Percentiles rank a stretch among this genome's conserved stretches.
Evolutionary conservation across 2,888 invertebrate species (phyloP).

Genomic region (Diarsia dahlii): DNA sequence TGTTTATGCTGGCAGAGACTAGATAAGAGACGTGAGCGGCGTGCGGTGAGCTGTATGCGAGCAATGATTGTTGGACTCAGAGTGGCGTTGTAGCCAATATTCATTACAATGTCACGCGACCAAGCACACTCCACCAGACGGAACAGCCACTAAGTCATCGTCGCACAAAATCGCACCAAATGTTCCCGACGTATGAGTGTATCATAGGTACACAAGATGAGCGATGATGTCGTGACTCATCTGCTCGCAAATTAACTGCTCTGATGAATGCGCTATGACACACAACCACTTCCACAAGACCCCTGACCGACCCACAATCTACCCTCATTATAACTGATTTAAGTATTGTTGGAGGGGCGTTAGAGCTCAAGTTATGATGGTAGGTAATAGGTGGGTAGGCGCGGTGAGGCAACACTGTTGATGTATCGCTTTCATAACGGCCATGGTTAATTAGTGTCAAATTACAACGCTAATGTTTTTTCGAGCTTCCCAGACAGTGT

Average conservation of each 20-base stretch:
- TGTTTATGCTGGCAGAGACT: no score
- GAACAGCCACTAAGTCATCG: slow-evolving; percentile 46
- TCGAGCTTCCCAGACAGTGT: slow-evolving; percentile 62
- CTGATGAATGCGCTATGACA: slow-evolving; percentile 86
- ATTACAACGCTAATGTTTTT: slow-evolving; percentile 86
- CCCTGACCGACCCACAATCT: slow-evolving; percentile 60
- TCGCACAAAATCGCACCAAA: slow-evolving; percentile 72
- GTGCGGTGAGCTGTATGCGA: no score
- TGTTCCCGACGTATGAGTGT: slow-evolving; percentile 81
- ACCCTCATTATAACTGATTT: slow-evolving; percentile 54
- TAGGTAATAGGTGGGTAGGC: slow-evolving; percentile 78
- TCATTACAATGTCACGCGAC: slow-evolving; percentile 14
- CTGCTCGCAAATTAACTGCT: slow-evolving; percentile 89
- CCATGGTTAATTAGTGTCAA: slow-evolving; percentile 87
- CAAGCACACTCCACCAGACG: slow-evolving; percentile 10
- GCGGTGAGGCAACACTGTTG: slow-evolving; percentile 81
- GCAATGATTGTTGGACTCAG: no score
- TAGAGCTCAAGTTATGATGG: slow-evolving; percentile 72
- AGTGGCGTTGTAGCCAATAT: not conserved
- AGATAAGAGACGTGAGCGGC: no score
- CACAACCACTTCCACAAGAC: slow-evolving; percentile 74
- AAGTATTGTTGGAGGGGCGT: slow-evolving; percentile 56
- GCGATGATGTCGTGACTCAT: slow-evolving; percentile 88
- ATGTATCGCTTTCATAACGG: slow-evolving; percentile 88
- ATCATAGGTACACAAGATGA: slow-evolving; percentile 82